Evolutionary conservation across 2,888 invertebrate species (phyloP), one percentile per base, ranked within the genome.

Genomic region (Agonopterix heracliana): DNA sequence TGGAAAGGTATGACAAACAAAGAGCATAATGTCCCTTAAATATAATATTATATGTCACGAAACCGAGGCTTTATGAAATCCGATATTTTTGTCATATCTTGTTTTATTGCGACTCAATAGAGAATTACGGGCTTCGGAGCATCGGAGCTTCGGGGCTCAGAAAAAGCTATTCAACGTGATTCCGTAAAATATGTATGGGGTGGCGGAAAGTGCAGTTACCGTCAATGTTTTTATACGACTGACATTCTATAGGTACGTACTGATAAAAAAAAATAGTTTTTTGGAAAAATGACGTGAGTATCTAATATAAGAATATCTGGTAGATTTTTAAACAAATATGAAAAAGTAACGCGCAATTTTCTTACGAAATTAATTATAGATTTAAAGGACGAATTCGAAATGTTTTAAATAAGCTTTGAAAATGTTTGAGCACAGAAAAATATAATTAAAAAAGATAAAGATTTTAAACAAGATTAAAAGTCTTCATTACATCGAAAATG

Each of bases 81-180:
- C 63, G 89, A 89, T 89, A 89, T 84, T 87, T 87, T 88, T 89
- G 89, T 89, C 89, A 89, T 89, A 89, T 87, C 85, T 82, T 74
- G 76, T 80, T 86, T 86, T 87, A 83, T 85, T 79, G 77, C 78
- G 73, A 66, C 67, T 84, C 81, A 80, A 82, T 81, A 75, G 80
- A 74, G 78, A 78, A 73, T 77, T 72, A 76, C 74, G 68, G 67
- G 65, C 66, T 66, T 66, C 68, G 63, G 26, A 26, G 26, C 26
- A 5, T 26, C 26, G 26, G 26, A 26, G 26, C 26, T 26, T 26
- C 26, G 26, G 26, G 66, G 59, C 63, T 64, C 68, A 68, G 65
- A 70, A 64, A 66, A 70, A 68, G 68, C 75, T 63, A 79, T 81
- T 81, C 74, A 81, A 74, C 71, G 56, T 68, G 60, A 57, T 56